A percentile compares a stretch with the other conserved stretches of the same genome.
Conservation (phyloP, 2,113 vertebrate species). For the Nothocercus julius region DNA sequence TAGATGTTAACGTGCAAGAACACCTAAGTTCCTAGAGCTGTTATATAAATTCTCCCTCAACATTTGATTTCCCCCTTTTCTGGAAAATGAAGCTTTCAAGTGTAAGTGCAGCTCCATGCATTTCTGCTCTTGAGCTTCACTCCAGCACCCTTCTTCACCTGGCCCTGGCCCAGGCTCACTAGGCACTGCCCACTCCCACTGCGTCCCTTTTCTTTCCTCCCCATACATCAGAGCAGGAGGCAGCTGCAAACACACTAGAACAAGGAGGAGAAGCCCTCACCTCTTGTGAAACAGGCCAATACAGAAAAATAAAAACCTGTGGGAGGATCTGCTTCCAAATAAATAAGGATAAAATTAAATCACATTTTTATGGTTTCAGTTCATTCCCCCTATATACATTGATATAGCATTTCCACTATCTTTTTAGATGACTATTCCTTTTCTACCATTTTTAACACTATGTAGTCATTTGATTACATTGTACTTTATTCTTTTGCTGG, state of each 20-base stretch:
- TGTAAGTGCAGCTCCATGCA: neutral
- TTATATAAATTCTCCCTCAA: neutral
- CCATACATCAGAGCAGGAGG: neutral
- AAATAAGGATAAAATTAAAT: no score
- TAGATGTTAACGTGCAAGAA: neutral
- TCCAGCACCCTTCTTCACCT: neutral
- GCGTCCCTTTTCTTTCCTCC: neutral
- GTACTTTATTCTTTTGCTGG: rapidly evolving
- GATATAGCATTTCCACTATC: neutral
- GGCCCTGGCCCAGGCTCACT: neutral
- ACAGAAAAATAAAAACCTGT: no score
- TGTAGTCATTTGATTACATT: neutral
- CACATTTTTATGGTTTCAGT: neutral
- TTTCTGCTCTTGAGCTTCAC: neutral
- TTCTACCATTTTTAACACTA: neutral
- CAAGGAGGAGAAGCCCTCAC: rapidly evolving
- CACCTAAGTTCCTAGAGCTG: neutral
- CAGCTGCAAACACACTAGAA: neutral
- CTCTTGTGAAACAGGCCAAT: neutral
- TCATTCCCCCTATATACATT: neutral
- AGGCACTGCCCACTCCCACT: neutral
- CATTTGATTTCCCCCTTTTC: neutral
- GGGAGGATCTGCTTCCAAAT: no score
- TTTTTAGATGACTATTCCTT: neutral
- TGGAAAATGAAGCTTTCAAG: neutral